Conservation (phyloP, 2,797 vertebrate species). For the Anguilla anguilla region DNA sequence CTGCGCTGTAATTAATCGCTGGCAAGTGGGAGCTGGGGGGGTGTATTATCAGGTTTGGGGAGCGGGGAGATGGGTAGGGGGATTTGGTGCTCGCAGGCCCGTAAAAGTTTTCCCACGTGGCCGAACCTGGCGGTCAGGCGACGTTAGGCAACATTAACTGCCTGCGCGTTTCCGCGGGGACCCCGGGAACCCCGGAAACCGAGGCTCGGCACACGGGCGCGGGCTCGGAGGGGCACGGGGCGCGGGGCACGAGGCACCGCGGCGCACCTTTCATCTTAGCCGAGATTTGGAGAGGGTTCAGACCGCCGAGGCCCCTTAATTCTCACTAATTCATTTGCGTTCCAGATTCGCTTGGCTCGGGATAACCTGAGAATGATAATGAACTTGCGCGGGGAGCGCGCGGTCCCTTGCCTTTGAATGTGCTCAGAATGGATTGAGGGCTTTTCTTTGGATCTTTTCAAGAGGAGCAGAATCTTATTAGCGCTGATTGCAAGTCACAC, state of each 20-base stretch:
- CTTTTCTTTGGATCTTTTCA: conserved; percentile 87
- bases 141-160: conserved; percentile 90
- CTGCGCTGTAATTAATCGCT: conserved; percentile 88
- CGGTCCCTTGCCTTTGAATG: conserved; percentile 95
- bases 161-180: conserved; percentile 74
- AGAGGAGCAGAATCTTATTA: conserved; percentile 90
- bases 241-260: conserved; percentile 82
- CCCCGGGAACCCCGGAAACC: conserved; percentile 61
- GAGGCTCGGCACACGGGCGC: conserved; percentile 69
- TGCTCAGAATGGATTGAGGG: conserved; percentile 93
- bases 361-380: conserved; percentile 94
- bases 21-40: conserved; percentile 72
- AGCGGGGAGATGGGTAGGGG: conserved; percentile 16
- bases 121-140: conserved; percentile 86
- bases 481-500: conserved; percentile 85
- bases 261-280: conserved; percentile 94
- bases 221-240: conserved; percentile 78
- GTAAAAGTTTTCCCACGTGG: conserved; percentile 87
- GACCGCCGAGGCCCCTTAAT: conserved; percentile 96
- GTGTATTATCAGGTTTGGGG: neutral
- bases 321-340: conserved; percentile 99
- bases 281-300: conserved; percentile 97
- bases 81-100: conserved; percentile 74
- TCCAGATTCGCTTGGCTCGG: conserved; percentile 94
- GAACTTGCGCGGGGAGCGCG: conserved; percentile 85